Conservation (phyloP, 2,113 vertebrate species). For the Gorsachius goisagi region DNA sequence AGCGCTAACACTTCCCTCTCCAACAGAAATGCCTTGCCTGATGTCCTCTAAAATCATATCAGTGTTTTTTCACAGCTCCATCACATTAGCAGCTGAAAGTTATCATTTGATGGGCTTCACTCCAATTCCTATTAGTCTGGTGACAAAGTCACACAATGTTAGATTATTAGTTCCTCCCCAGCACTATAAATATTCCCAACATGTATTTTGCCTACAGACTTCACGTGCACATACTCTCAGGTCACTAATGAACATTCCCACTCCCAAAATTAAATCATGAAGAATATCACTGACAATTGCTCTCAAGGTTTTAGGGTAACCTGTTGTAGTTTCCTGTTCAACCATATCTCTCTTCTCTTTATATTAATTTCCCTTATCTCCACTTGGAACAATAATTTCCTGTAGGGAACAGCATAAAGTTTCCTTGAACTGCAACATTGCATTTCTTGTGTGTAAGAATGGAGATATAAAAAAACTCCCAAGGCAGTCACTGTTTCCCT, state of each 20-base stretch:
- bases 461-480: background rate
- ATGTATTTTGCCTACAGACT: background rate
- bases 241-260: background rate
- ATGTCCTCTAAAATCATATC: background rate
- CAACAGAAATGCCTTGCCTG: background rate
- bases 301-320: background rate
- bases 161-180: background rate
- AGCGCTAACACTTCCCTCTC: background rate
- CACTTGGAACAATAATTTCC: background rate
- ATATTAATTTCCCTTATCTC: background rate
- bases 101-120: background rate
- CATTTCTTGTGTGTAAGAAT: background rate
- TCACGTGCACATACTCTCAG: rapidly evolving
- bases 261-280: background rate
- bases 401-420: background rate
- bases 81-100: background rate
- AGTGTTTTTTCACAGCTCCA: background rate
- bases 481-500: background rate
- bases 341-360: background rate
- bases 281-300: background rate
- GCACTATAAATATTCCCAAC: background rate
- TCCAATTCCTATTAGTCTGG: background rate
- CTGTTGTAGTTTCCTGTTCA: background rate
- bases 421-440: background rate
- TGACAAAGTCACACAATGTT: background rate